These are phyloP conservation scores for Drosophila formosana DNA, from an alignment of 2,888 invertebrate species.

Conservation along the genomic window DNA sequence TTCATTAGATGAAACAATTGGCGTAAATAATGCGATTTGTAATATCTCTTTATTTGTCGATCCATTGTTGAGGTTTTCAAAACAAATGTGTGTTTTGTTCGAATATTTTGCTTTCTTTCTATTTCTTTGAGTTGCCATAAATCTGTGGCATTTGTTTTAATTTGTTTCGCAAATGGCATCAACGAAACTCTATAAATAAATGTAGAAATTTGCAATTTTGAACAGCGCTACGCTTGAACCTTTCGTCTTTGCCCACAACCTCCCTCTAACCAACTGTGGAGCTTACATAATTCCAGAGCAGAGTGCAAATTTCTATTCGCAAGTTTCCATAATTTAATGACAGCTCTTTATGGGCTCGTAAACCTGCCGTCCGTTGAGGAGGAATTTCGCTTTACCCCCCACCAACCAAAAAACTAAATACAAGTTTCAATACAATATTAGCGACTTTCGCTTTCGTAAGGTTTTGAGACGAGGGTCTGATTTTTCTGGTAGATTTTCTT, in stretches of 20 bases:
- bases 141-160: slow-evolving; percentile 16
- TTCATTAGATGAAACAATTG: slow-evolving; percentile 2
- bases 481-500: slow-evolving; percentile 12
- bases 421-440: slow-evolving; percentile 57
- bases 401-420: slow-evolving; percentile 20
- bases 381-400: slow-evolving; percentile 37
- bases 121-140: background rate
- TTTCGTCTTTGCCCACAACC: slow-evolving; percentile 1
- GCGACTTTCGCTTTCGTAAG: slow-evolving; percentile 66
- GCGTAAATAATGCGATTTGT: slow-evolving; percentile 9
- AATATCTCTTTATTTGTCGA: slow-evolving; percentile 1
- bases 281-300: slow-evolving; percentile 56
- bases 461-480: background rate
- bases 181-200: slow-evolving; percentile 10
- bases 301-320: slow-evolving; percentile 54
- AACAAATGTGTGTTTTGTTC: background rate
- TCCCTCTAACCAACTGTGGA: background rate
- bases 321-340: slow-evolving; percentile 48
- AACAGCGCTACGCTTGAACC: slow-evolving; percentile 37
- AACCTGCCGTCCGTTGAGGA: slow-evolving; percentile 50
- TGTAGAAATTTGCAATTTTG: slow-evolving; percentile 58
- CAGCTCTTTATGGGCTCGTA: slow-evolving; percentile 60
- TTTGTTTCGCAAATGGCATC: slow-evolving; percentile 2
- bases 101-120: background rate
- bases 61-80: background rate